Evolutionary conservation across 2,113 vertebrate species (phyloP), one percentile per base, ranked within the genome.

Genomic region (Hassar affinis): DNA sequence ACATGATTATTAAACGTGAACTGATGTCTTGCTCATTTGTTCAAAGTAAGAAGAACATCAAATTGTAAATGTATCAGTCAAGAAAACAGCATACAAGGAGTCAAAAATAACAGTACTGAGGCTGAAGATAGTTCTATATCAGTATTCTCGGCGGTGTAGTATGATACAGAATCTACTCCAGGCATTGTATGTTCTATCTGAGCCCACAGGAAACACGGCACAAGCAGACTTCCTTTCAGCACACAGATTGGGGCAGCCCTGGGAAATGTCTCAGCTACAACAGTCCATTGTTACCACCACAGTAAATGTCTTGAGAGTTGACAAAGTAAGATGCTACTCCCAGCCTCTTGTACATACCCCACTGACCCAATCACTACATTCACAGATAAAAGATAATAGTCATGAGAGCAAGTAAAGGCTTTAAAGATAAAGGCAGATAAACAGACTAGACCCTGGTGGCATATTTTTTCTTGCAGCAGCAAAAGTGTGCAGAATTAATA

Each of bases 201-300:
- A 74, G 75, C 38, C 51, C 45, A 83, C 68, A 85, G 87, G 84
- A 88, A 84, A 52, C 47, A 33, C n/a, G 22, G 57, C 69, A 77
- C 76, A 69, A 78, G 72, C 61, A 52, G 49, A 79, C 81, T 84
- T 87, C 81, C 81, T 45, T 66, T 86, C 66, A 64, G 61, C 35
- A 1, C 52, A 71, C 49, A 62, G 62, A 85, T 74, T 69, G 75
- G 74, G 61, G 81, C 27, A 61, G 74, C 68, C 75, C 69, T 79
- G 84, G 81, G 78, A 71, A 88, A 85, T 54, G 35, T 84, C 84
- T 81, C 79, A 57, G 59, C 74, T 42, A 51, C n/a, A 59, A 68
- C 61, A 78, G 38, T 18, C 77, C 62, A 86, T 74, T 85, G 81
- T 88, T 86, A 69, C 51, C 30, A 38, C 3, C 18, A n/a, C 52